Percentiles rank a stretch among this genome's conserved stretches.
Conservation (phyloP, 2,113 vertebrate species). For the Catharus minimus region DNA sequence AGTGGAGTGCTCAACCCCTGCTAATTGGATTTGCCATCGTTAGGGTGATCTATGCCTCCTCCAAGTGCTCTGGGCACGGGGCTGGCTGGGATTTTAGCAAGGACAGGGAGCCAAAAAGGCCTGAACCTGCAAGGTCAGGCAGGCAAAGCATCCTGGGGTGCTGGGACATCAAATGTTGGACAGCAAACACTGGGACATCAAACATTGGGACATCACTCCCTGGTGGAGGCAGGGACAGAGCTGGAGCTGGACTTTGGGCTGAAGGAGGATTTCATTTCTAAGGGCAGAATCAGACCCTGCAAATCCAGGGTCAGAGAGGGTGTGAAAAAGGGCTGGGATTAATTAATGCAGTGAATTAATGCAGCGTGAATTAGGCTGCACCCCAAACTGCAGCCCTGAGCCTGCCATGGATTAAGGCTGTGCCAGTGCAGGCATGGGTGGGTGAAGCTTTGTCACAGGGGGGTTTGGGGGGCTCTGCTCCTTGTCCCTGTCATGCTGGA, state of each 20-base stretch:
- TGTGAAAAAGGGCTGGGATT: neutral
- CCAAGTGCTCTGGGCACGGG: neutral
- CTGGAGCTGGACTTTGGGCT: neutral
- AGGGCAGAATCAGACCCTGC: neutral
- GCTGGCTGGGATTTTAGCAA: neutral
- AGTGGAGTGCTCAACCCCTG: constrained; percentile 26
- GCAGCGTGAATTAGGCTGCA: neutral
- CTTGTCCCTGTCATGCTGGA: rapidly evolving
- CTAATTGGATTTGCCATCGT: constrained; percentile 45
- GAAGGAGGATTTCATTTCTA: neutral
- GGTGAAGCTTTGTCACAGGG: neutral
- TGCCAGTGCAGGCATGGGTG: rapidly evolving
- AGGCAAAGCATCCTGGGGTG: rapidly evolving
- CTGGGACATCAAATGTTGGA: neutral
- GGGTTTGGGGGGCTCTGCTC: neutral
- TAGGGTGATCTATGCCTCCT: neutral
- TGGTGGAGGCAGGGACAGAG: neutral
- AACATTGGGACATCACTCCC: rapidly evolving
- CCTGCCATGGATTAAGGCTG: rapidly evolving
- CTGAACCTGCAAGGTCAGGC: neutral
- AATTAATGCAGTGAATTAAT: neutral
- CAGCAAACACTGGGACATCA: neutral
- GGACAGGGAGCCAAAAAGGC: neutral
- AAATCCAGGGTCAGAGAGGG: neutral
- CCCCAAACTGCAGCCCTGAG: neutral